These are phyloP conservation scores for Lucilia cuprina DNA, from an alignment of 1,140 invertebrate genomes.

Conservation along the genomic window DNA sequence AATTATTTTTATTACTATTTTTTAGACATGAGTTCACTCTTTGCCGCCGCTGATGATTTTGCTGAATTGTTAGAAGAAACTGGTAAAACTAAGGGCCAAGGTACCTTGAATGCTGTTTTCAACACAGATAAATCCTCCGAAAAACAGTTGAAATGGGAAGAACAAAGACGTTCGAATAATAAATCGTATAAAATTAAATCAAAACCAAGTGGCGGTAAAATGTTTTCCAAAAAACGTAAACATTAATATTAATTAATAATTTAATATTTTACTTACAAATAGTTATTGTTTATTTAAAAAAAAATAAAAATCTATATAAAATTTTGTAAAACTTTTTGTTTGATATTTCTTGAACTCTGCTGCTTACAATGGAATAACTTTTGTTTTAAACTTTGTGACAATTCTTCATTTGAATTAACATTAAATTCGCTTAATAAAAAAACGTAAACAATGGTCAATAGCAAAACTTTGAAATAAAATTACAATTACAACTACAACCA, in stretches of 20 bases:
- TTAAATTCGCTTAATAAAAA: no score
- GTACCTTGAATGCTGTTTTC: constrained; percentile 69
- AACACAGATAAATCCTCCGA: constrained; percentile 72
- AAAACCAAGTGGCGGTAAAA: background rate
- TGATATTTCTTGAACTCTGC: no score
- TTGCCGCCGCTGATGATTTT: constrained; percentile 79
- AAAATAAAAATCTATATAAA: background rate
- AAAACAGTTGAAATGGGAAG: constrained; percentile 75
- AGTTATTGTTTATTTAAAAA: background rate
- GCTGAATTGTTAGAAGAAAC: constrained; percentile 75
- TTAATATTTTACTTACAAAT: no score
- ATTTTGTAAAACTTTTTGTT: no score
- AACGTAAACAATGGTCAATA: no score
- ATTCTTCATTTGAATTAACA: no score
- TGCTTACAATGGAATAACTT: no score
- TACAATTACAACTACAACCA: no score
- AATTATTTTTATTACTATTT: constrained; percentile 22
- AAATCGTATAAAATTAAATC: constrained; percentile 50
- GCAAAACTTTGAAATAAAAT: no score
- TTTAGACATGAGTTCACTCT: constrained; percentile 66
- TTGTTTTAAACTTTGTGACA: no score
- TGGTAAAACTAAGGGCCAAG: constrained; percentile 69
- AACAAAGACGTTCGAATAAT: constrained; percentile 63
- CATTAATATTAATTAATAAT: background rate
- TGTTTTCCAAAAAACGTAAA: constrained; percentile 9